Evolutionary conservation across 2,888 invertebrate species (phyloP), one percentile per base, ranked within the genome.

Genomic region (Xestia sexstrigata): DNA sequence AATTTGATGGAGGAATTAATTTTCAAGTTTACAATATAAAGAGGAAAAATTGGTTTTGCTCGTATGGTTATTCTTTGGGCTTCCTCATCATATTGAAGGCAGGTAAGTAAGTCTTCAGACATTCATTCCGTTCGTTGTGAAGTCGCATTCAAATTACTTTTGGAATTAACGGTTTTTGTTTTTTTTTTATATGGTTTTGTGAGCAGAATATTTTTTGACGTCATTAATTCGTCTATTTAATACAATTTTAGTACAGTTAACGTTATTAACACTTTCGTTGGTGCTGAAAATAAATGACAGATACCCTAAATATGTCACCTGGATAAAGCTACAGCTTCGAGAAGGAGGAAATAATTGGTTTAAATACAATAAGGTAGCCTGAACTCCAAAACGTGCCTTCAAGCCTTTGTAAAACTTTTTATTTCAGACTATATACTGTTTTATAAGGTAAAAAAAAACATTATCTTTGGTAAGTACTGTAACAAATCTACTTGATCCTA

Each of bases 1-100:
- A 96, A 96, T 96, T 96, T 95, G 95, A 94, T 93, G 92, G 90
- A 92, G 93, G 94, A 96, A 96, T 96, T 96, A 96, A 96, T 96
- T 95, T 95, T 93, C 93, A 95, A 96, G 94, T 96, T 96, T 96
- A 94, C 95, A 94, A 95, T 96, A 94, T 92, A 92, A 91, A 92
- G 89, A 91, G 92, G 93, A 95, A 95, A 95, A 95, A 95, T 94
- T 93, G 91, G 90, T 82, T 90, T 86, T 85, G 87, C 71, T 73
- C 71, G 82, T 89, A 88, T 91, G 92, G 90, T 82, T 92, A 89
- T 89, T 90, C 74, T 86, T 89, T 86, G 66, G 93, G 93, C 90
- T 92, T 94, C 93, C 80, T 70, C 84, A 79, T 35, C 84, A 94
- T 93, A 95, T 96, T 95, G 93, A 93, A 93, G 86, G 82, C 79